Base-by-base conservation (phyloP, 2,113 vertebrate genomes). In the Labeo catla region DNA sequence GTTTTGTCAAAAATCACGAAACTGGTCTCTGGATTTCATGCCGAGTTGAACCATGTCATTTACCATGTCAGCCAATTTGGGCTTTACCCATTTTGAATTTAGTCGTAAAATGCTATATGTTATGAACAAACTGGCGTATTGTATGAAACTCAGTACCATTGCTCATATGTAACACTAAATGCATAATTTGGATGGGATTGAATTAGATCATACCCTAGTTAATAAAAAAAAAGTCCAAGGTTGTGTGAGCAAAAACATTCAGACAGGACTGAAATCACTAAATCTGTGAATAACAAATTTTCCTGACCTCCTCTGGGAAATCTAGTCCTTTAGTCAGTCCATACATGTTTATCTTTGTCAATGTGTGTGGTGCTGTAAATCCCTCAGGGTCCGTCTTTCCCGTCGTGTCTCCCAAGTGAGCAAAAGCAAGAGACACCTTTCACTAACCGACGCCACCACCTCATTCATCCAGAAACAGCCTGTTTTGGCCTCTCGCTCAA, bases 391-490 rank as follows among this genome's bases (percentile, higher is more conserved):
- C 23, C 3, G 4, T 54, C 23, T 52, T 52, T 34, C 49, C 57
- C 3, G 21, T 19, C 2, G 54, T 7, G 2, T 61, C 57, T 61
- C 57, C 15, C 50, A 39, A 59, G 76, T 7, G 34, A 59, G 76
- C 6, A 3, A 61, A 36, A 79, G 34, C 54, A 39, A 79, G 21
- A 63, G 54, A 80, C 16, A 2, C 36, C 59, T 54, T 36, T 79
- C 54, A 43, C 34, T 43, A 79, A 79, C 36, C 1, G 54, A 8
- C 6, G 54, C 34, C 76, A 43, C 76, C 68, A 72, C 39, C 68
- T 72, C 39, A 5, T 72, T 59, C 23, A 59, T 79, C 54, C 19
- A n/a, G 49, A 76, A 76, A 76, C n/a, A 4, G 72, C 72, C 72
- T 47, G 43, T 74, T 74, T 52, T 8, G 34, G 16, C 21, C 34